These are phyloP conservation scores for Corydoras sp. DNA, from an alignment of 2,113 vertebrate species.

Conservation along the genomic window DNA sequence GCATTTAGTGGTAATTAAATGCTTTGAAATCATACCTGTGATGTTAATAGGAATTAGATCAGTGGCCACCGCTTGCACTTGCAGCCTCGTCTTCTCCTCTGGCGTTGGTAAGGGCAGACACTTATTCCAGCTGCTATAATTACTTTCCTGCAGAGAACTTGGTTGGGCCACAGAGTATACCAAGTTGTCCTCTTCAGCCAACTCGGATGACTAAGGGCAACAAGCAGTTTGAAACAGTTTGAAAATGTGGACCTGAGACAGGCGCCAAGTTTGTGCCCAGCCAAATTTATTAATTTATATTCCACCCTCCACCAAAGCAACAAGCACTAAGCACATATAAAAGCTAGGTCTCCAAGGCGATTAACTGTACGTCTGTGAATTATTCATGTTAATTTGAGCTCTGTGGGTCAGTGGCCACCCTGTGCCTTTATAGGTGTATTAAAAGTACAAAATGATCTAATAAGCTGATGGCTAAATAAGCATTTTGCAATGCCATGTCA, in stretches of 20 bases:
- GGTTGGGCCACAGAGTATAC: conserved; percentile 65
- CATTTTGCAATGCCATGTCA: neutral
- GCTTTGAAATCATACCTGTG: conserved; percentile 71
- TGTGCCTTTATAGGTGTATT: conserved; percentile 3
- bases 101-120: conserved; percentile 83
- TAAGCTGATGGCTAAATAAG: too few relatives aligned
- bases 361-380: conserved; percentile 33
- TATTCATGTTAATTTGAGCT: conserved; percentile 43
- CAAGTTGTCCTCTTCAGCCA: conserved; percentile 77
- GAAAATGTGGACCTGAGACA: neutral
- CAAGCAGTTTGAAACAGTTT: conserved; percentile 25
- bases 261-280: conserved; percentile 7
- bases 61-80: conserved; percentile 75
- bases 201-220: conserved; percentile 69
- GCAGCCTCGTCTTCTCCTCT: conserved; percentile 87
- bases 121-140: conserved; percentile 73
- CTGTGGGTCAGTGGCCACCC: conserved; percentile 23
- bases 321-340: conserved; percentile 18
- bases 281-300: conserved; percentile 26
- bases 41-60: conserved; percentile 90
- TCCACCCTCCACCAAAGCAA: conserved; percentile 8
- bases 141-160: conserved; percentile 70
- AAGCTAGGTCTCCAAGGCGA: conserved; percentile 15
- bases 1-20: too few relatives aligned
- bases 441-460: neutral